Evolutionary conservation across 2,113 vertebrate species (phyloP), one percentile per base, ranked within the genome.

Genomic region (Pyrgilauda ruficollis): DNA sequence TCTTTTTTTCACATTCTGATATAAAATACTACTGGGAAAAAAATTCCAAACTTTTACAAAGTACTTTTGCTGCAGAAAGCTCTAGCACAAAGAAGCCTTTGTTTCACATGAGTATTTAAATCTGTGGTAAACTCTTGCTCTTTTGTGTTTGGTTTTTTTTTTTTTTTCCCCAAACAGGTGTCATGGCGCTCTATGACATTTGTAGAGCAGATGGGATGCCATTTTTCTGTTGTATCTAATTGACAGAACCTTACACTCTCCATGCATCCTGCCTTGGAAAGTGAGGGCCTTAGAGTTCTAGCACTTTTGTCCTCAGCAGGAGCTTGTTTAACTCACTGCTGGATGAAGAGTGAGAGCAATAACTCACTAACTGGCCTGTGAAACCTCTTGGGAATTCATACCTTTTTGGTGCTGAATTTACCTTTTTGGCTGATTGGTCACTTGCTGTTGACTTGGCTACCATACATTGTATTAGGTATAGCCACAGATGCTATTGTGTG

Each of bases 131-230:
- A 91, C 66, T 59, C 80, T 74, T 90, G 75, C 73, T 84, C 77
- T 17, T 87, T 52, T 41, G 6, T 69, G 24, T 50, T 49, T 64
- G 53, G 39, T 6, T 9, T 37, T 37, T 37, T 26, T 47, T 78
- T 90, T 76, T 31, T 17, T 28, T 14, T 15, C 12, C 77, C 68
- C 69, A 86, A 93, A 97, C 97, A 98, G 97, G 97, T 98, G 97
- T 92, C 50, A 61, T 16, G 22, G 78, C 90, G 83, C 83, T 88
- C 93, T 82, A 33, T 95, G 96, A 97, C 97, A 97, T 98, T 97
- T 98, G 95, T 73, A 91, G 90, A 97, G 89, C 98, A 98, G 97
- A 96, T 98, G 97, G 97, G 90, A 91, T 97, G 94, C 90, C 96
- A 69, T 94, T 95, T 97, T 91, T 91, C 76, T 87, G 76, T 92